Evolutionary conservation across 1,140 invertebrate genomes (phyloP).

Genomic region (Homalodisca vitripennis): DNA sequence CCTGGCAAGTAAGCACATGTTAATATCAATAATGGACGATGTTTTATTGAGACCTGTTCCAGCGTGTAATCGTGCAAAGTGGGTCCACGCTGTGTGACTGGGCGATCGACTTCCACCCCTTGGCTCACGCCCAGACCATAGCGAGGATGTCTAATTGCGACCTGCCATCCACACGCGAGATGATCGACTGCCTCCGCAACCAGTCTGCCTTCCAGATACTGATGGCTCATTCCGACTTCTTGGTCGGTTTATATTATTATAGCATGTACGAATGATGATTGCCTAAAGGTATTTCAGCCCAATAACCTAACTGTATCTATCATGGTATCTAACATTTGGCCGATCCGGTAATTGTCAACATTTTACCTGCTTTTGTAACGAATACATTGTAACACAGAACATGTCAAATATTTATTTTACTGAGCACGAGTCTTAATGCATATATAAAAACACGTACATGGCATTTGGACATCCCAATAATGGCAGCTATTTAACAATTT

Average conservation of each 20-base stretch:
- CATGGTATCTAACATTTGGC: too few species aligned
- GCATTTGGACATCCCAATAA: too few species aligned
- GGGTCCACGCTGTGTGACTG: conserved; percentile 47
- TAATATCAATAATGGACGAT: conserved; percentile 11
- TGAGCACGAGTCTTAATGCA: too few species aligned
- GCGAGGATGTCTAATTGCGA: conserved; percentile 38
- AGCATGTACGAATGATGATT: not conserved
- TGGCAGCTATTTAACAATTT: too few species aligned
- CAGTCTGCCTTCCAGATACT: conserved; percentile 36
- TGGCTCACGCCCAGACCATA: conserved; percentile 33
- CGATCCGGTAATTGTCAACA: too few species aligned
- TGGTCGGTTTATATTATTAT: conserved; percentile 32
- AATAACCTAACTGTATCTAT: too few species aligned
- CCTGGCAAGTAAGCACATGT: too few species aligned
- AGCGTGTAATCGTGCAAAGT: conserved; percentile 55
- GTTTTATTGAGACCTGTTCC: conserved; percentile 48
- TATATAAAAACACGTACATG: too few species aligned
- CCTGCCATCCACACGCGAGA: conserved; percentile 26
- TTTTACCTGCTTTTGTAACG: too few species aligned
- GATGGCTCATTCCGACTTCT: conserved; percentile 38
- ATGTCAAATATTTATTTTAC: too few species aligned
- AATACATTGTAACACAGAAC: too few species aligned
- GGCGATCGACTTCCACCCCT: conserved; percentile 40
- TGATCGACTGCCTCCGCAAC: conserved; percentile 38
- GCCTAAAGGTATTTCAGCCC: too few species aligned